Evolutionary conservation across 2,888 invertebrate genomes (phyloP), one percentile per base, ranked within the genome.

Genomic region (Hirtodrosophila confusa): DNA sequence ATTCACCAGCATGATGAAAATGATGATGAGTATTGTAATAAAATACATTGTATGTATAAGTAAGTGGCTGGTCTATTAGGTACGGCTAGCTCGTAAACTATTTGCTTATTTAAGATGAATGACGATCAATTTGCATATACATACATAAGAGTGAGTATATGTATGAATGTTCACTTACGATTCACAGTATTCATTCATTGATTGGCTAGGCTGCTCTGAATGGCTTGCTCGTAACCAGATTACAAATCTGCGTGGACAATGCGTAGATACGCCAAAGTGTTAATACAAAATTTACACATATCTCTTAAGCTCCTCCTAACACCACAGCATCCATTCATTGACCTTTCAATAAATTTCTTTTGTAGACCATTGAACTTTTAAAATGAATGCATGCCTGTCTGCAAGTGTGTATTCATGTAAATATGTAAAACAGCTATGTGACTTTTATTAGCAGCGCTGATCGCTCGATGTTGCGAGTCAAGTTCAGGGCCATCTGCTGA

Each of bases 401-500:
- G 8, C 35, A 9, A 33, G 12, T 35, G 7, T 48, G 43, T 10
- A 23, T 45, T 17, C 6, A 12, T 37, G 54, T 49, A 17, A 61
- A 31, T 43, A 55, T 54, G 12, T 63, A 31, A 48, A 56, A 69
- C 51, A 41, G 45, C 53, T 43, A 11, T 37, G 43, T 31, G 17
- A 24, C 11, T 35, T 58, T 64, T 57, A 51, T 55, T 39, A 27
- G 51, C 37, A 44, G 37, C 9, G 17, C n/a, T 23, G 39, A 48
- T 53, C 41, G 58, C 17, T 29, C 23, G 61, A 41, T 51, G 50
- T 49, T 48, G 41, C 24, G 51, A 57, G 47, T 78, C 79, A 78
- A 78, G 78, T 78, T 78, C 78, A 78, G 75, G 79, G 75, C 61
- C 68, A 45, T 11, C n/a, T 8, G 31, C 43, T 41, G 57, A 57